These are phyloP conservation scores for Achlya flavicornis DNA, from an alignment of 2,888 invertebrate genomes.

Conservation along the genomic window DNA sequence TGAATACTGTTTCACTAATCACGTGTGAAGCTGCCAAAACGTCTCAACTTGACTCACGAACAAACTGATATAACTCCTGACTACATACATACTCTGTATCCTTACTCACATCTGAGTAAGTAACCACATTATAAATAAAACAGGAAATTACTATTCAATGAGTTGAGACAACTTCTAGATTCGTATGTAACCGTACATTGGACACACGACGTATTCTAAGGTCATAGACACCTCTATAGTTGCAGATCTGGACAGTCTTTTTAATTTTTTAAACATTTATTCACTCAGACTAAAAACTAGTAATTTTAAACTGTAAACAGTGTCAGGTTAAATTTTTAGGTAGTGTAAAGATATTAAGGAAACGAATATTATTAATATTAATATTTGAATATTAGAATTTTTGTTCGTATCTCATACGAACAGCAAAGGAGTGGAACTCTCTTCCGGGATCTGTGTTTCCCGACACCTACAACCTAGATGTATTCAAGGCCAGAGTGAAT, in stretches of 20 bases:
- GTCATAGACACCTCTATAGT: background rate
- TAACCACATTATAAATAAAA: slow-evolving; percentile 4
- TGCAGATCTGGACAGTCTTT: background rate
- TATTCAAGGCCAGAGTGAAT: no score
- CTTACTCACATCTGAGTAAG: background rate
- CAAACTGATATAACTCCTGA: background rate
- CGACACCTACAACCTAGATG: no score
- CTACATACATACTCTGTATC: background rate
- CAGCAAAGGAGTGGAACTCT: no score
- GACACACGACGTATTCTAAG: background rate
- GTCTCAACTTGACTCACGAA: background rate
- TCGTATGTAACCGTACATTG: background rate
- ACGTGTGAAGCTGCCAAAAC: background rate
- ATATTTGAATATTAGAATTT: no score
- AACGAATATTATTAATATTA: no score
- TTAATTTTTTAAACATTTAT: background rate
- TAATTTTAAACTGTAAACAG: background rate
- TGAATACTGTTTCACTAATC: background rate
- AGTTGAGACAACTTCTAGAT: slow-evolving; percentile 2
- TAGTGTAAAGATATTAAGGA: no score
- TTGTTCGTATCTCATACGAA: no score
- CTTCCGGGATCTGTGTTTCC: no score
- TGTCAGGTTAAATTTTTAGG: background rate
- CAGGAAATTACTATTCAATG: slow-evolving; percentile 15
- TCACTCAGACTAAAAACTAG: background rate